Percentiles rank a stretch among this genome's conserved stretches.
Evolutionary conservation across 2,888 invertebrate genomes (phyloP).

Genomic region (Erpobdella octoculata): DNA sequence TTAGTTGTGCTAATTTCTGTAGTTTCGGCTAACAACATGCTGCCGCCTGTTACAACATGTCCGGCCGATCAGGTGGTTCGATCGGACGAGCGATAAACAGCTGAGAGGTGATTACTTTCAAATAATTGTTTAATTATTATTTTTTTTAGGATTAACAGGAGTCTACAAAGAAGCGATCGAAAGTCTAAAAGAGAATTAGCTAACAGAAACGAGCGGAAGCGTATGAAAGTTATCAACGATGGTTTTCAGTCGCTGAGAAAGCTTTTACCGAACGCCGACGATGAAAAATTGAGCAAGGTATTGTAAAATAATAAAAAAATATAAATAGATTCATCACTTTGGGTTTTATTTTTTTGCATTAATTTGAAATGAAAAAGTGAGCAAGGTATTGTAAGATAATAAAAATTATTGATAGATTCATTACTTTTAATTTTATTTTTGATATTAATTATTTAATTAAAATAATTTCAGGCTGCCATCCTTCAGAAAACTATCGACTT

Average conservation of each 20-base stretch:
- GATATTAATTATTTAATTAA: not conserved
- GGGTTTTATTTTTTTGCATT: no score
- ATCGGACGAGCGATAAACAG: not conserved
- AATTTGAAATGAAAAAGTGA: no score
- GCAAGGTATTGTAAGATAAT: no score
- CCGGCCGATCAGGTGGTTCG: constrained; percentile 9
- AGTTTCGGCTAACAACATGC: no score
- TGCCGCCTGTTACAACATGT: not conserved
- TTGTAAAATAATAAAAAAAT: no score
- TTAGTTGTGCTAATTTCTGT: no score
- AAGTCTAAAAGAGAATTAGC: not conserved
- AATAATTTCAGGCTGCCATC: not conserved
- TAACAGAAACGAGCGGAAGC: constrained; percentile 9
- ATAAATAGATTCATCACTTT: no score
- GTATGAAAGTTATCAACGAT: constrained; percentile 8
- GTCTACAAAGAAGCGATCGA: not conserved
- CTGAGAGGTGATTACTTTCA: not conserved
- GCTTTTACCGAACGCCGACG: not conserved
- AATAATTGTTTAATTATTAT: not conserved
- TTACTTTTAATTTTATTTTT: no score
- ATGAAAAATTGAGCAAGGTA: constrained; percentile 10
- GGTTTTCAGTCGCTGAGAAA: constrained; percentile 5
- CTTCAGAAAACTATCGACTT: not conserved
- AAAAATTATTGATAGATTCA: no score
- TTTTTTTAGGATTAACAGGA: constrained; percentile 8